phyloP scores from a whole-genome alignment of 2,113 vertebrate genomes.

The Podilymbus podiceps region DNA sequence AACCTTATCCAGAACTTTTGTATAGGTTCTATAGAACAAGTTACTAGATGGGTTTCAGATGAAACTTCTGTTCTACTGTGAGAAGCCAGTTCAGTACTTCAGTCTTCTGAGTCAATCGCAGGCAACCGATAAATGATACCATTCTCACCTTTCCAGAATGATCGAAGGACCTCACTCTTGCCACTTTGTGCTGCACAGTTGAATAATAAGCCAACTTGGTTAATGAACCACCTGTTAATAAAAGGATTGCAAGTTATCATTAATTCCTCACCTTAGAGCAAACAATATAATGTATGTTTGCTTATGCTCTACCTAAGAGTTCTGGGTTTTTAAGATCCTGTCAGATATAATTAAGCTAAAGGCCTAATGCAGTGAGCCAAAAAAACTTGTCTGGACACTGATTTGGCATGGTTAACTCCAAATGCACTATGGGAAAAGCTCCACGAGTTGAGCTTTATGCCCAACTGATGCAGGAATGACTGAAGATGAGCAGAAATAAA shows the following conservation, averaged over 20 bases:
- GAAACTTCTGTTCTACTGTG: neutral
- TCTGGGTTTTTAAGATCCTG: neutral
- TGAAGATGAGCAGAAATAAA: neutral
- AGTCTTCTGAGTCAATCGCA: accelerated
- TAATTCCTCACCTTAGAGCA: neutral
- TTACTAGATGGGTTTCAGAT: neutral
- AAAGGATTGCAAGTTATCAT: neutral
- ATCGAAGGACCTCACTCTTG: slow-evolving; percentile 95
- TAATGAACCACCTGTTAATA: slow-evolving; percentile 87
- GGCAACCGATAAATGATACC: neutral
- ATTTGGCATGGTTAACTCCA: neutral
- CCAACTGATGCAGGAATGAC: neutral
- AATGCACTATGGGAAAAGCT: neutral
- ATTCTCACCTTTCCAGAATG: slow-evolving; percentile 84
- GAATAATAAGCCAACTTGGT: slow-evolving; percentile 98
- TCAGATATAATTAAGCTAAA: neutral
- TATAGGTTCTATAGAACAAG: neutral
- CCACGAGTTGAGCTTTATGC: neutral
- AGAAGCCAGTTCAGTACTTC: neutral
- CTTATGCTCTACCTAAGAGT: neutral
- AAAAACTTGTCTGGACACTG: neutral
- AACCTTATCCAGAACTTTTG: no score
- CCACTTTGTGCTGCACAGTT: slow-evolving; percentile 97
- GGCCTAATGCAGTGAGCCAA: neutral
- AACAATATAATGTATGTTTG: neutral